A percentile compares a stretch with the other conserved stretches of the same genome.
Conservation (phyloP, 2,113 vertebrate genomes). For the Ursus arctos region DNA sequence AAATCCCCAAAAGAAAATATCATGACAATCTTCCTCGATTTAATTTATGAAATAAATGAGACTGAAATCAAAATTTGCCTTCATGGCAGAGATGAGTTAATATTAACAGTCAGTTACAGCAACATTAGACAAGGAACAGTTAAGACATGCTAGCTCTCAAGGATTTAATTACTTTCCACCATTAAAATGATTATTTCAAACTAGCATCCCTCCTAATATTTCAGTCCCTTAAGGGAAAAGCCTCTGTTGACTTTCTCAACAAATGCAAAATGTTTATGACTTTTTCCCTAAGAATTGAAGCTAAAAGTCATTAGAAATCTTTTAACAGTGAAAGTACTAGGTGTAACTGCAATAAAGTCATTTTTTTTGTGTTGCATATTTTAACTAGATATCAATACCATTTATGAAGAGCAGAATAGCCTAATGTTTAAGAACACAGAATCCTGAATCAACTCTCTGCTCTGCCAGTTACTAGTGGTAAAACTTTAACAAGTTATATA, state of each 20-base stretch:
- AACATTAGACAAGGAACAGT: not conserved
- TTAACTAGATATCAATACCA: not conserved
- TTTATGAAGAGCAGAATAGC: not conserved
- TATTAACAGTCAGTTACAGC: not conserved
- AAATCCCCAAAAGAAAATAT: not conserved
- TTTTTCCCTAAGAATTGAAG: not conserved
- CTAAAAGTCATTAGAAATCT: not conserved
- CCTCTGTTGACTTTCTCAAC: not conserved
- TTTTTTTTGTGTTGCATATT: not conserved
- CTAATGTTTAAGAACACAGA: not conserved
- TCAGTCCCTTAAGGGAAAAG: not conserved
- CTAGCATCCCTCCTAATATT: not conserved
- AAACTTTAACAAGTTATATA: not conserved
- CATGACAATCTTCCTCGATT: not conserved
- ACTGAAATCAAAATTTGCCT: conserved; percentile 13
- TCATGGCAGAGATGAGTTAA: not conserved
- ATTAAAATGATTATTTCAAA: not conserved
- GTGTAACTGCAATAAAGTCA: not conserved
- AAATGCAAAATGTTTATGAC: not conserved
- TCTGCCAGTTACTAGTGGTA: not conserved
- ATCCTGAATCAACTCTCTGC: not conserved
- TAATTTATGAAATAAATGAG: conserved; percentile 35
- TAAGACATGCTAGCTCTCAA: not conserved
- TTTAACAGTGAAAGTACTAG: not conserved
- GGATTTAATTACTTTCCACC: not conserved